Evolutionary conservation across 2,888 invertebrate genomes (phyloP), one percentile per base, ranked within the genome.

Genomic region (Eremobia ochroleuca): DNA sequence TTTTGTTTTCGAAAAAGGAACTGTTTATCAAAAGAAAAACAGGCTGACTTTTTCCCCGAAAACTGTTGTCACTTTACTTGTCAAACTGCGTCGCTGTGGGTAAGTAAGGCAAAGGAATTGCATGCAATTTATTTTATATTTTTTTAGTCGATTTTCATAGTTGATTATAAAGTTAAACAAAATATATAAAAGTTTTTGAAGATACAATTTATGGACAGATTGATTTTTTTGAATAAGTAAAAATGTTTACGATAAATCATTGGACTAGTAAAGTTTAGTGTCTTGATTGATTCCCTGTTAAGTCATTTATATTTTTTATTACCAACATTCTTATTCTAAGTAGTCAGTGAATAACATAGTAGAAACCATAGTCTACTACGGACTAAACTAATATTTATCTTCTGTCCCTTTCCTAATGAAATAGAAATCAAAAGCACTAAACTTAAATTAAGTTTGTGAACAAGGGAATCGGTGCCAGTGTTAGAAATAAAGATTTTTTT

Each of bases 1-100:
- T 94, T 88, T 87, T 86, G 91, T 93, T 94, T 96, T 96, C 94
- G 92, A 95, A 96, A 96, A 94, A 92, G 90, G 95, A 95, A 96
- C 92, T 95, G 91, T 94, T 94, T 93, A 93, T 89, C 89, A 94
- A 96, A 95, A 94, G 89, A 93, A 95, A 96, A 95, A 93, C 96
- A 95, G 95, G 91, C 92, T 93, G 94, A 93, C 91, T 92, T 92
- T 91, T 92, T 88, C 92, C 90, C 91, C 89, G 87, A 92, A 92
- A 91, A 91, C 90, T 89, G 90, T 86, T 91, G 86, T 88, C 89
- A 77, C 77, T 79, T 55, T 13, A 6, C 31, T 70, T 90, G 88
- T 90, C 89, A 92, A 87, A 73, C 40, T 73, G 65, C 55, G n/a
- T 68, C 21, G 52, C 75, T 40, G 21, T 72, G 71, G 64, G 58